Conservation (phyloP, 2,113 vertebrate genomes). For the Heterochromis multidens region DNA sequence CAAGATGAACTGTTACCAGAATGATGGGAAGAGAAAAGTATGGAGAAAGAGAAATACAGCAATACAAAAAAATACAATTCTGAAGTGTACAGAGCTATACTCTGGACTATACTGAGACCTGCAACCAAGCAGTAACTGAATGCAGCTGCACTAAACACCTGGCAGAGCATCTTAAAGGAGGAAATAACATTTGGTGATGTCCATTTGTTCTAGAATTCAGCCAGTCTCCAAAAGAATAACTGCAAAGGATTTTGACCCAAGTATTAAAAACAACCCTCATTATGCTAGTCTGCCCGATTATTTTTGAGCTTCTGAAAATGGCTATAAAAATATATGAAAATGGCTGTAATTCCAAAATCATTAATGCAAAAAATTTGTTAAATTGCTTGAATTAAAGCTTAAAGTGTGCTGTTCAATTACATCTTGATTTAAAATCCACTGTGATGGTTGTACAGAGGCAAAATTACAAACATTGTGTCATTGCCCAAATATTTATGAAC, state of each 20-base stretch:
- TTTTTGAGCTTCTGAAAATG: neutral
- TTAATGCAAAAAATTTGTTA: neutral
- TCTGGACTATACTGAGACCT: neutral
- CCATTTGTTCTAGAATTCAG: neutral
- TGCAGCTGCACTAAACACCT: neutral
- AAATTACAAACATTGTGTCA: too few relatives aligned
- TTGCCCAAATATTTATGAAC: neutral
- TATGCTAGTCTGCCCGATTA: neutral
- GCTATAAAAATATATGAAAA: neutral
- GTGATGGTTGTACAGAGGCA: too few relatives aligned
- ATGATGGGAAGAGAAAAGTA: neutral
- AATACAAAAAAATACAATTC: too few relatives aligned
- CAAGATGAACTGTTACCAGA: neutral
- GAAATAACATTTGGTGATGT: neutral
- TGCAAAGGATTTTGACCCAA: neutral
- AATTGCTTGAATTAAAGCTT: neutral
- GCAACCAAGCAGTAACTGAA: neutral
- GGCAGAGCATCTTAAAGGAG: neutral
- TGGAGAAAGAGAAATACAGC: too few relatives aligned
- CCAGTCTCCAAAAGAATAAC: neutral
- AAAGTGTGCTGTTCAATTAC: neutral
- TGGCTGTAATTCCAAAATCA: neutral
- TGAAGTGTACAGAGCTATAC: neutral
- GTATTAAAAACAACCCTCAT: neutral
- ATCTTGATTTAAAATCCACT: neutral